Base-by-base conservation (phyloP, 2,888 invertebrate genomes). In the Drosophila seclusa region DNA sequence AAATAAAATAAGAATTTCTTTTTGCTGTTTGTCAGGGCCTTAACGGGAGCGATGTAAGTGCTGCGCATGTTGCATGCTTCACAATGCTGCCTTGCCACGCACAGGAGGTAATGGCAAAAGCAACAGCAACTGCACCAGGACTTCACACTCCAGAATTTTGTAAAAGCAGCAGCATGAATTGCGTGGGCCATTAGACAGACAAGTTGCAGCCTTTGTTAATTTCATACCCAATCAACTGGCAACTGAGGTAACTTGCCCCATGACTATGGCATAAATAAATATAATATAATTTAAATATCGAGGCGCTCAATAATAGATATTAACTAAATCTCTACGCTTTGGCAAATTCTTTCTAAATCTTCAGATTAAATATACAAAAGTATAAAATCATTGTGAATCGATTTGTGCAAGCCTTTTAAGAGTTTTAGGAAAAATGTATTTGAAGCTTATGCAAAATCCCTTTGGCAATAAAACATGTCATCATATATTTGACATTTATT, bases 1-100 rank as follows among this genome's bases (percentile, higher is more conserved):
- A 88, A 85, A 85, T 88, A 88, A 83, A 83, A 85, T 86, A 86
- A 79, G 73, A 77, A 81, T 85, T 82, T 78, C 73, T 73, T 59
- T 66, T 73, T 69, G 67, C 78, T 85, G 82, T 87, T 84, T 81
- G 80, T 71, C 82, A 78, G 67, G 45, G 52, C 58, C 79, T 79
- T 73, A 68, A 68, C 63, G 61, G 45, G 27, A 45, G 52, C 54
- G 11, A 11, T 21, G 52, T 45, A 18, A 63, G 68, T 73, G 78
- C 68, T 69, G 60, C 50, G 73, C 64, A 50, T 58, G 62, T 69
- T 77, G 73, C 73, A 77, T 69, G 69, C 38, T 24, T 66, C 78
- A 73, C 78, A 75, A 78, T 78, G 58, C 63, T 40, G 62, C 70
- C 45, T 69, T 69, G 74, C 69, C 61, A 78, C 58, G 52, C 66